phyloP scores from a whole-genome alignment of 2,888 invertebrate genomes.

The Eulithis prunata region DNA sequence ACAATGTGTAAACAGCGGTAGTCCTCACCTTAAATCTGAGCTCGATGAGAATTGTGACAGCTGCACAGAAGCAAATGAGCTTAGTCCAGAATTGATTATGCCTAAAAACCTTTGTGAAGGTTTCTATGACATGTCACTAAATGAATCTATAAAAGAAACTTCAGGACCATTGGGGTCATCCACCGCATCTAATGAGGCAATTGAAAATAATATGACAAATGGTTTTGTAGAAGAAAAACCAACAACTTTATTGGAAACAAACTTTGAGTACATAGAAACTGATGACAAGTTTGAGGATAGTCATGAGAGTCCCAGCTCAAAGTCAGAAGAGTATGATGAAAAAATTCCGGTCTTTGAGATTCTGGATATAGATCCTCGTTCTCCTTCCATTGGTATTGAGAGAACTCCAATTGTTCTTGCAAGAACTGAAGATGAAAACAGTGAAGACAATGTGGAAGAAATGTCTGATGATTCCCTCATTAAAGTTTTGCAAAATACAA shows the following conservation, averaged over 20 bases:
- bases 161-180: slow-evolving; percentile 72
- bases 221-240: slow-evolving; percentile 61
- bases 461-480: slow-evolving; percentile 79
- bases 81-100: slow-evolving; percentile 61
- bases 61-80: slow-evolving; percentile 55
- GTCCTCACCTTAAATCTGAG: slow-evolving; percentile 58
- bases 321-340: slow-evolving; percentile 33
- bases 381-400: slow-evolving; percentile 76
- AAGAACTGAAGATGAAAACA: slow-evolving; percentile 53
- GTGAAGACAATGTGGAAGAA: slow-evolving; percentile 71
- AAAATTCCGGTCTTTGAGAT: slow-evolving; percentile 60
- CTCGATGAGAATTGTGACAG: slow-evolving; percentile 55
- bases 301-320: slow-evolving; percentile 30
- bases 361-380: slow-evolving; percentile 74
- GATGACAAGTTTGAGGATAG: slow-evolving; percentile 58
- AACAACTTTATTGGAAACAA: slow-evolving; percentile 83
- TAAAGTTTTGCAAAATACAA: slow-evolving; percentile 72
- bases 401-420: slow-evolving; percentile 77
- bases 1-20: slow-evolving; percentile 53
- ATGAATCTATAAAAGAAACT: slow-evolving; percentile 66
- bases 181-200: slow-evolving; percentile 71
- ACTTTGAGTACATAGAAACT: slow-evolving; percentile 84
- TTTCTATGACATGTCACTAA: slow-evolving; percentile 67
- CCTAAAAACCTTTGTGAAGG: slow-evolving; percentile 74
- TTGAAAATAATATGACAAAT: slow-evolving; percentile 65